Percentiles rank a stretch among this genome's conserved stretches.
Conservation (phyloP, 1,140 invertebrate species). For the Marisa cornuarietis region DNA sequence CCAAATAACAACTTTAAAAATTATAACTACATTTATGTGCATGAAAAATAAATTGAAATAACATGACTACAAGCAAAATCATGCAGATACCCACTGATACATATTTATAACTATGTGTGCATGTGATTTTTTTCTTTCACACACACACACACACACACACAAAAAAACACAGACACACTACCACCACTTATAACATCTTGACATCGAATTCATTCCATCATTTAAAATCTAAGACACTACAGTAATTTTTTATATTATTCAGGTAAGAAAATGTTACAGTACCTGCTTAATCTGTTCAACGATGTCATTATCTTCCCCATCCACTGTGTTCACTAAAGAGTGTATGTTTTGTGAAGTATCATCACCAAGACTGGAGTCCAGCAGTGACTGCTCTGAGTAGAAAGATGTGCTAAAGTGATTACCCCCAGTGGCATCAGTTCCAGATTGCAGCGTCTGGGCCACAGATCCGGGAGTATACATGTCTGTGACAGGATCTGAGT, state of each 20-base stretch:
- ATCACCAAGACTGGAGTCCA: constrained; percentile 17
- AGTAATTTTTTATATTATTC: neutral
- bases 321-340: constrained; percentile 24
- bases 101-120: no score
- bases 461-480: constrained; percentile 11
- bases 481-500: constrained; percentile 20
- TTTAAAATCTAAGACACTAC: no score
- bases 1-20: no score
- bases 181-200: no score
- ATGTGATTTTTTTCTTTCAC: no score
- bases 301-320: constrained; percentile 15
- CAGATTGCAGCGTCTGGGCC: constrained; percentile 1
- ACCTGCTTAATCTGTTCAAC: constrained; percentile 12
- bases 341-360: constrained; percentile 23
- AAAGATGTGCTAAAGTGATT: constrained; percentile 34
- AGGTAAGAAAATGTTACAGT: neutral
- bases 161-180: no score
- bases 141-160: no score
- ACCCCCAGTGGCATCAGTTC: neutral
- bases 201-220: no score
- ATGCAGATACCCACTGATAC: no score
- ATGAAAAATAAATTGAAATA: no score
- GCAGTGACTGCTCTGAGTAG: constrained; percentile 35
- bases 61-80: no score
- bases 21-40: no score